phyloP scores from a whole-genome alignment of 2,888 invertebrate genomes.

The Tetragonula carbonaria region DNA sequence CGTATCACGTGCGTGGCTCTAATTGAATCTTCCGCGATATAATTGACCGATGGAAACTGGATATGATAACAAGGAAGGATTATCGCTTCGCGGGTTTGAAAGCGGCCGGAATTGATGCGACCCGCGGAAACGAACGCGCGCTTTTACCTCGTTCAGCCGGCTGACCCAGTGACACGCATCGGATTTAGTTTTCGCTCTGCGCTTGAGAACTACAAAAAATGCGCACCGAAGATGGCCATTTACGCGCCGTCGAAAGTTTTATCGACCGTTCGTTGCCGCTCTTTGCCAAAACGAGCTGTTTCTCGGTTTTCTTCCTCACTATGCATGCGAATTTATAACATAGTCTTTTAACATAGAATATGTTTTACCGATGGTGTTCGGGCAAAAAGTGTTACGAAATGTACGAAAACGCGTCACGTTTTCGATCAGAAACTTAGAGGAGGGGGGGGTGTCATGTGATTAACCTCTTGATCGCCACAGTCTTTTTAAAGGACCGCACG shows the following conservation, averaged over 20 bases:
- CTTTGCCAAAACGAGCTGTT: slow-evolving; percentile 26
- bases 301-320: not conserved
- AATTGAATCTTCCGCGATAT: not conserved
- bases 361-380: no score
- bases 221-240: slow-evolving; percentile 46
- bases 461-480: no score
- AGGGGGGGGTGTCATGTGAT: no score
- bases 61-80: not conserved
- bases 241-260: slow-evolving; percentile 57
- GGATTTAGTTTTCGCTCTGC: slow-evolving; percentile 39
- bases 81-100: slow-evolving; percentile 7
- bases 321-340: not conserved
- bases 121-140: slow-evolving; percentile 16
- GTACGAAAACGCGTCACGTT: no score
- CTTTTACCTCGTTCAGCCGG: slow-evolving; percentile 5
- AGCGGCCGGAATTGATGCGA: slow-evolving; percentile 7
- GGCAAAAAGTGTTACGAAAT: no score
- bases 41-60: not conserved
- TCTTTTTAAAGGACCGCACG: no score
- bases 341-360: not conserved
- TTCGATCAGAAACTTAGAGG: no score
- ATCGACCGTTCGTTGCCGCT: slow-evolving; percentile 52
- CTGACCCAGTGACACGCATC: slow-evolving; percentile 67
- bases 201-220: slow-evolving; percentile 48
- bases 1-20: not conserved